These are phyloP conservation scores for Bombus impatiens DNA, from an alignment of 1,140 invertebrate genomes.

Conservation along the genomic window DNA sequence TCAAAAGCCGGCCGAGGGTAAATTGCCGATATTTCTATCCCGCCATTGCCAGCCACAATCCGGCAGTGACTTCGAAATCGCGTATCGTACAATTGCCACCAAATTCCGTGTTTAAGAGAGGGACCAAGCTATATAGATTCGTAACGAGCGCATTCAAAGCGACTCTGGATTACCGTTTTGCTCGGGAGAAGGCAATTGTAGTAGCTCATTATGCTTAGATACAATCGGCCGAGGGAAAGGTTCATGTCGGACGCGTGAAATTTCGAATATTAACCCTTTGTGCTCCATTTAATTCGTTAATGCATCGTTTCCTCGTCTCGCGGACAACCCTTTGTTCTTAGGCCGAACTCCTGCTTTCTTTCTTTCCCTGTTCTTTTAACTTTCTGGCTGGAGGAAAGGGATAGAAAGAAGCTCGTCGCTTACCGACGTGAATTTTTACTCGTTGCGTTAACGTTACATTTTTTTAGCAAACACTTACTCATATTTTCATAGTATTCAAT, in stretches of 20 bases:
- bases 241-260: constrained; percentile 35
- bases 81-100: constrained; percentile 55
- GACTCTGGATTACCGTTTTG: constrained; percentile 49
- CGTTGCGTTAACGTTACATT: background rate
- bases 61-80: constrained; percentile 56
- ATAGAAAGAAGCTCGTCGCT: background rate
- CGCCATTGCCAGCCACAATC: constrained; percentile 48
- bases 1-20: constrained; percentile 17
- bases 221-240: constrained; percentile 33
- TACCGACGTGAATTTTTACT: background rate
- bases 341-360: background rate
- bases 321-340: background rate
- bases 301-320: background rate
- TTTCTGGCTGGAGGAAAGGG: too few relatives aligned
- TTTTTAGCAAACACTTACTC: background rate
- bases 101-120: constrained; percentile 58
- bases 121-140: constrained; percentile 22
- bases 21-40: constrained; percentile 55
- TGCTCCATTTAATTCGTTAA: constrained; percentile 36
- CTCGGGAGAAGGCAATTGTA: constrained; percentile 49
- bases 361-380: background rate
- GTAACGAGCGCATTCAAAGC: constrained; percentile 59
- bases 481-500: too few relatives aligned
- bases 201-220: constrained; percentile 54
- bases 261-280: constrained; percentile 44